Conservation (phyloP, 2,113 vertebrate species). For the Psammodynastes pulverulentus region DNA sequence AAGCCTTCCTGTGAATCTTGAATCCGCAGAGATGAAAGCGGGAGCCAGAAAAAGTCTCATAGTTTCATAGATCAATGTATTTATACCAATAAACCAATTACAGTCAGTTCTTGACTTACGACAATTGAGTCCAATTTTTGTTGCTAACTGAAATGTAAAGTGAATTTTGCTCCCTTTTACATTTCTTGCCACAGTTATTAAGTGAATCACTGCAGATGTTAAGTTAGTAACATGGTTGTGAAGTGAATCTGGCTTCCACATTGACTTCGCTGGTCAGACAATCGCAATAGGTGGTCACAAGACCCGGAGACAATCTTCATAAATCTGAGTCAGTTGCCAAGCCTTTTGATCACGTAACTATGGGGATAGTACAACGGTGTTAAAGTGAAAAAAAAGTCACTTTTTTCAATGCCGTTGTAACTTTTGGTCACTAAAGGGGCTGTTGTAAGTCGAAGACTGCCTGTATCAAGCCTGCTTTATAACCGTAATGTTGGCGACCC, state of each 20-base stretch:
- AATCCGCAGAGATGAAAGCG: background rate
- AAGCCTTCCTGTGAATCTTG: background rate
- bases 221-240: background rate
- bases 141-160: background rate
- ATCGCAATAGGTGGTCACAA: background rate
- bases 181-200: background rate
- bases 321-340: background rate
- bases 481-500: background rate
- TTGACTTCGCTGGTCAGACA: background rate
- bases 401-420: background rate
- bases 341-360: background rate
- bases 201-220: background rate
- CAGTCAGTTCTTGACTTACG: background rate
- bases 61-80: background rate
- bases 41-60: background rate
- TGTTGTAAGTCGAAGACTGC: background rate
- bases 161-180: background rate
- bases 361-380: background rate
- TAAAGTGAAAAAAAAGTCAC: background rate
- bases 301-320: background rate
- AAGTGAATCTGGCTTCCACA: background rate
- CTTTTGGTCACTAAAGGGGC: background rate
- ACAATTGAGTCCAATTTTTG: background rate
- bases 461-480: background rate
- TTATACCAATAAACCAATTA: background rate